Conservation (phyloP, 1,140 invertebrate genomes). For the Helicorthomorpha holstii region DNA sequence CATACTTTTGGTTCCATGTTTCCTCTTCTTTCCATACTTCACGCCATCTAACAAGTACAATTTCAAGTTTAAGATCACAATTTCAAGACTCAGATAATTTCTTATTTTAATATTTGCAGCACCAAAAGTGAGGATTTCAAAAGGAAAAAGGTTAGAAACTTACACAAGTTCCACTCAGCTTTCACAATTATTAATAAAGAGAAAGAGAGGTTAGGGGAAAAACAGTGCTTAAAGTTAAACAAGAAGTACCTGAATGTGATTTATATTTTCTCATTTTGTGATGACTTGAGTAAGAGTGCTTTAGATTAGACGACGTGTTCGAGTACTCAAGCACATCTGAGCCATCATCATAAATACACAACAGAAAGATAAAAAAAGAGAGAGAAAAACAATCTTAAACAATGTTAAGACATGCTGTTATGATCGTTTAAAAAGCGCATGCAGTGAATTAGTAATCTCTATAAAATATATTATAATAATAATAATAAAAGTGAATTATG, state of each 20-base stretch:
- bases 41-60: neutral
- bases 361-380: too few relatives aligned
- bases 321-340: too few relatives aligned
- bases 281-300: too few relatives aligned
- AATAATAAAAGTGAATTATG: conserved; percentile 1
- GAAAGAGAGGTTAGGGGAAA: neutral
- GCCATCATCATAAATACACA: too few relatives aligned
- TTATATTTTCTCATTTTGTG: too few relatives aligned
- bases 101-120: neutral
- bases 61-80: neutral
- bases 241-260: too few relatives aligned
- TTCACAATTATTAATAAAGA: too few relatives aligned
- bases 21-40: conserved; percentile 4
- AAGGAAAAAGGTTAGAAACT: neutral
- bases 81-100: neutral
- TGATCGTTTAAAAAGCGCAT: neutral
- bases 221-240: too few relatives aligned
- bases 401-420: neutral
- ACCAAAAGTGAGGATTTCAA: neutral
- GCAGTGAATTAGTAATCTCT: neutral
- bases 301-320: too few relatives aligned
- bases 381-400: neutral
- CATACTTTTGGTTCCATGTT: conserved; percentile 15
- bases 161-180: too few relatives aligned
- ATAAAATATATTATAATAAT: neutral